Conservation (phyloP, 2,797 vertebrate genomes). For the Cyclopterus lumpus region DNA sequence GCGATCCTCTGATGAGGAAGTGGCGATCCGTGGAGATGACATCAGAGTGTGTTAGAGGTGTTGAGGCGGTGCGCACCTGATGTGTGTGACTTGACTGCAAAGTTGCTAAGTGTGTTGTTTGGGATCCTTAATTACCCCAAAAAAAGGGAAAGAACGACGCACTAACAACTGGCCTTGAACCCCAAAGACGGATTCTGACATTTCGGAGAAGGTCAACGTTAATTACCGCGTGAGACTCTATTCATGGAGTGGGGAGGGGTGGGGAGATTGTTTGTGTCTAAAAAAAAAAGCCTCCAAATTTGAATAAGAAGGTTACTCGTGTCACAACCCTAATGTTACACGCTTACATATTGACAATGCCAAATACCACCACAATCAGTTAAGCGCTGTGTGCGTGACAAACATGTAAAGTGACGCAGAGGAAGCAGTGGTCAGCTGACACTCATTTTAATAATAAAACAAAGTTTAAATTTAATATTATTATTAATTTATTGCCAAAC, state of each 20-base stretch:
- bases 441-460: too few species aligned
- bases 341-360: slow-evolving; percentile 9
- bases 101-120: slow-evolving; percentile 24
- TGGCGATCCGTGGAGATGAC: slow-evolving; percentile 17
- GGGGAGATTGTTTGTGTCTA: slow-evolving; percentile 38
- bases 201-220: slow-evolving; percentile 75
- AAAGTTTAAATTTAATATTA: too few species aligned
- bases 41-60: slow-evolving; percentile 40
- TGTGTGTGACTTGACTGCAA: slow-evolving; percentile 49
- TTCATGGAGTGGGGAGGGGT: slow-evolving; percentile 13
- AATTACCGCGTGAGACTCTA: slow-evolving; percentile 54
- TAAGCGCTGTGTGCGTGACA: neutral
- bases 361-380: slow-evolving; percentile 21
- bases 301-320: slow-evolving; percentile 40
- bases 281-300: slow-evolving; percentile 34
- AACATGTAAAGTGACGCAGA: neutral
- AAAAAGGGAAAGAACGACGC: slow-evolving; percentile 41
- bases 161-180: slow-evolving; percentile 49
- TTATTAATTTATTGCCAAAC: neutral
- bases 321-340: slow-evolving; percentile 19
- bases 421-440: neutral
- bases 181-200: slow-evolving; percentile 68
- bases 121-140: slow-evolving; percentile 59
- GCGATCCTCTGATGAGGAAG: slow-evolving; percentile 61
- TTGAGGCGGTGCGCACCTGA: neutral